Base-by-base conservation (phyloP, 2,113 vertebrate species). In the Fulica atra region DNA sequence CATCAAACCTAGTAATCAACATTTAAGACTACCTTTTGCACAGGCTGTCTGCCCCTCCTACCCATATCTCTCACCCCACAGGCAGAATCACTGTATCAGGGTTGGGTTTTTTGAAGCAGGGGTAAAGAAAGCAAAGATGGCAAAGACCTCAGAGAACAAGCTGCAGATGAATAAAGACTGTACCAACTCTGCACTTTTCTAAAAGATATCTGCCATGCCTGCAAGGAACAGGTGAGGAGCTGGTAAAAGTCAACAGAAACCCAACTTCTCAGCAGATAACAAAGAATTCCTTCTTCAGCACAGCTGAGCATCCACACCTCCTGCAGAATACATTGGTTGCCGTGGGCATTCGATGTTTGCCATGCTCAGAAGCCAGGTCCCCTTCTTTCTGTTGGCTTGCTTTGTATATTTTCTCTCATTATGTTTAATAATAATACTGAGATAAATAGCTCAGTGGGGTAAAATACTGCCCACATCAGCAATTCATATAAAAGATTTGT, bases 401-500 rank as follows among this genome's bases (percentile, higher is more conserved):
- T 77, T 94, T 64, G 21, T 24, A 44, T 20, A 44, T 31, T 84
- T 85, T 82, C 89, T 74, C 81, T 94, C 72, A 74, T 89, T 88
- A 93, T 59, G 64, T 38, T 78, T 68, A 93, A 94, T 92, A 95
- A 89, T 64, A 96, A 88, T 23, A 20, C 51, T 2, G 19, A 93
- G 87, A 89, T 92, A 80, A 94, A 96, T 69, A 81, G 66, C 74
- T 66, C 63, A 17, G 42, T 77, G 38, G 35, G 26, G n/a, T 88
- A 89, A 95, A 95, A 95, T 81, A 93, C 46, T 84, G 69, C 40
- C 68, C 51, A 28, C n/a, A 82, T 81, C 84, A 95, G 95, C 42
- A 86, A 92, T 88, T 93, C 82, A 86, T 74, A 64, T 40, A 38
- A 66, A 83, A 88, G 82, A 94, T 69, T 93, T 94, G 81, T 69